phyloP scores from a whole-genome alignment of 2,888 invertebrate species.

The Meloe dianella region DNA sequence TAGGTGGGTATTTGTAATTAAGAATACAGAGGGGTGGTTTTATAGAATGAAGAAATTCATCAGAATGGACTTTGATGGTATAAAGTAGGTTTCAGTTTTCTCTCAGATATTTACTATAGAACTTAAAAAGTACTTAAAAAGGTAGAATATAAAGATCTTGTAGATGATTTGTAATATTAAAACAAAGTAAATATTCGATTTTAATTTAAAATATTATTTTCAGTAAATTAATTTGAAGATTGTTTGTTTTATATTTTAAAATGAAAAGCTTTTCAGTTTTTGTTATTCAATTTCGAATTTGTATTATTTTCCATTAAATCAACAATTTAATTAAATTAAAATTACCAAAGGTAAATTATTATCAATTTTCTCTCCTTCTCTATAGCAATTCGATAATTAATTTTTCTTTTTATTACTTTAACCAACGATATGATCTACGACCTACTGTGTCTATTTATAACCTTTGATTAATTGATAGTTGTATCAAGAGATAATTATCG shows the following conservation, averaged over 20 bases:
- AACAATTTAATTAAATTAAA: neutral
- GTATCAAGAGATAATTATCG: conserved; percentile 10
- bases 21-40: conserved; percentile 46
- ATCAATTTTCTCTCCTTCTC: neutral
- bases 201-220: conserved; percentile 47
- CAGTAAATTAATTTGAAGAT: conserved; percentile 35
- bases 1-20: conserved; percentile 50
- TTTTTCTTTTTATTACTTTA: neutral
- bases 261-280: neutral
- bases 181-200: conserved; percentile 42
- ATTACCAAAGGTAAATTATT: neutral
- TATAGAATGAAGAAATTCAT: conserved; percentile 53
- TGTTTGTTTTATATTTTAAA: neutral
- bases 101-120: conserved; percentile 36
- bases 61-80: conserved; percentile 55
- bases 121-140: conserved; percentile 34
- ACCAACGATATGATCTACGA: conserved; percentile 5
- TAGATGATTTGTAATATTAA: conserved; percentile 23
- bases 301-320: neutral
- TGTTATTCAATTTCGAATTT: neutral
- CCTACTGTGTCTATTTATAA: conserved; percentile 10
- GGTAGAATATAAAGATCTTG: conserved; percentile 25
- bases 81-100: conserved; percentile 53
- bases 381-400: neutral
- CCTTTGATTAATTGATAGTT: conserved; percentile 13